Base-by-base conservation (phyloP, 2,888 invertebrate species). In the Apodemia mormo region DNA sequence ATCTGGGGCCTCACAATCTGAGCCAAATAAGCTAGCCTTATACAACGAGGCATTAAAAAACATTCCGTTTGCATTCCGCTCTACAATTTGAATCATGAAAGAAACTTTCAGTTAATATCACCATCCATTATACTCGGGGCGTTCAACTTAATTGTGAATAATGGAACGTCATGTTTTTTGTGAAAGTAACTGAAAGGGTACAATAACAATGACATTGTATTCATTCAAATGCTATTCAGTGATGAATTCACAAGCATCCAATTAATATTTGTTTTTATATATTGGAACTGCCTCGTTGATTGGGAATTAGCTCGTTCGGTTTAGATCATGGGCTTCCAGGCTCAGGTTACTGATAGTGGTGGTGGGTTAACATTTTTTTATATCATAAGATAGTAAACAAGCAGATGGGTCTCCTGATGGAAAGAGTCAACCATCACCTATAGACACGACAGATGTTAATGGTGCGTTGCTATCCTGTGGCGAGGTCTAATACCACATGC, bases 81-180 rank as follows among this genome's bases (percentile, higher is more conserved):
- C 22, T 14, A 61, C 58, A 8, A 10, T 58, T 58, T 29, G 49
- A 29, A 14, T 12, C 58, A 61, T 30, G 58, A 61, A 58, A 61
- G 58, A 61, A 61, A 61, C 30, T 61, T 61, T 61, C 58, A 61
- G 58, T 61, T 61, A 12, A 61, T 30, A 61, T 61, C 58, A 61
- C 58, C 58, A 61, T 56, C 58, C 58, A 58, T 58, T 58, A 58
- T 58, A 30, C 58, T 30, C 29, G 29, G 58, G 58, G 58, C 58
- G 58, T 58, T 58, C 58, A 58, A 58, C 58, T 58, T 58, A 58
- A 58, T 58, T 58, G 58, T 58, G 58, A 58, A 58, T 30, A 58
- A 58, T 58, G 58, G 58, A 58, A 58, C 30, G 58, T 58, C 58
- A 58, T 58, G 58, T 58, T 58, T 58, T 58, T 58, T 58, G 58